phyloP scores from a whole-genome alignment of 2,113 vertebrate species.

The Rana temporaria region DNA sequence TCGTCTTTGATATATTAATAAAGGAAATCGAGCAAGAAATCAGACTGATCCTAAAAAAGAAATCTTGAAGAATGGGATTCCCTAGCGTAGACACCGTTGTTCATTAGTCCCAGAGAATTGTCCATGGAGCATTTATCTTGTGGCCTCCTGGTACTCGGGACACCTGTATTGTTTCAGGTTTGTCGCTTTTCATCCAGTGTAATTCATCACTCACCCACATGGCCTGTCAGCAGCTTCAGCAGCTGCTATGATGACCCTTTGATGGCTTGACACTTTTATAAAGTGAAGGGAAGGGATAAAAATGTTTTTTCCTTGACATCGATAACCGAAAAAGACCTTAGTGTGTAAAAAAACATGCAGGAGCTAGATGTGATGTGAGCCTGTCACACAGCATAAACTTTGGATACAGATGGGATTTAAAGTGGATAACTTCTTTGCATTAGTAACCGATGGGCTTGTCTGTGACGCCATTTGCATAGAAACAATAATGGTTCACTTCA shows the following conservation, averaged over 20 bases:
- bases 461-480: too few species aligned
- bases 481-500: too few species aligned
- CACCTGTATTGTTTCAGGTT: conserved; percentile 67
- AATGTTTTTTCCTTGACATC: conserved; percentile 29
- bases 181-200: conserved; percentile 70
- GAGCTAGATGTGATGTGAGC: too few species aligned
- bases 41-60: neutral
- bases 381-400: too few species aligned
- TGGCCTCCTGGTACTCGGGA: conserved; percentile 69
- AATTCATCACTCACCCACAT: conserved; percentile 70
- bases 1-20: neutral
- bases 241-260: conserved; percentile 56
- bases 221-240: conserved; percentile 61
- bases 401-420: too few species aligned
- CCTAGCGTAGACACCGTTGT: conserved; percentile 58
- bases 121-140: conserved; percentile 70
- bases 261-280: conserved; percentile 54
- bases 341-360: neutral
- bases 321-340: conserved; percentile 1
- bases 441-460: too few species aligned
- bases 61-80: neutral
- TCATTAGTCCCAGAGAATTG: conserved; percentile 64
- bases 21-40: neutral
- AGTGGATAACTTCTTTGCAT: too few species aligned
- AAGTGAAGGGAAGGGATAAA: neutral